phyloP scores from a whole-genome alignment of 2,888 invertebrate species.

The Pristionchus japonicus region DNA sequence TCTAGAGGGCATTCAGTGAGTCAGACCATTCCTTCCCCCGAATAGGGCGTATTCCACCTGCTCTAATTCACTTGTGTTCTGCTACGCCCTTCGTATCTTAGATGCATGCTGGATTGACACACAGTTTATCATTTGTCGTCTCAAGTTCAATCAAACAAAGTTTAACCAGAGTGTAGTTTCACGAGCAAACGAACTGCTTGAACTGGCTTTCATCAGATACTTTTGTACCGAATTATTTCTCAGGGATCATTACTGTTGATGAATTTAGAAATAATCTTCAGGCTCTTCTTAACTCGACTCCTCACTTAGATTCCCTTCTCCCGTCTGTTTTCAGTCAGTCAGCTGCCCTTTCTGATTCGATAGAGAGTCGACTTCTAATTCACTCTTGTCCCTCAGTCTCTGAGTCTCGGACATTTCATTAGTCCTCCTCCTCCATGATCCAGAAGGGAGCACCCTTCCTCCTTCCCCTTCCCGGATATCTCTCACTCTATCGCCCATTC shows the following conservation, averaged over 20 bases:
- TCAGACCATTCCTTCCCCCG: too few relatives aligned
- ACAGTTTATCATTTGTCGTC: background rate
- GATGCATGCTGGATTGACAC: background rate
- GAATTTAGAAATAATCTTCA: too few relatives aligned
- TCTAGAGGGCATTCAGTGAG: too few relatives aligned
- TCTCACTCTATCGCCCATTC: slow-evolving; percentile 32
- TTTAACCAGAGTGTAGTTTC: background rate
- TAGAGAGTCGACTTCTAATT: slow-evolving; percentile 26
- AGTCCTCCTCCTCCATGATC: slow-evolving; percentile 21
- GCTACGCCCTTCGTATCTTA: background rate
- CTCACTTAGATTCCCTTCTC: background rate
- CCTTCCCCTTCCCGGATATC: background rate
- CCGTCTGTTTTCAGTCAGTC: background rate
- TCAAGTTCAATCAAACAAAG: background rate
- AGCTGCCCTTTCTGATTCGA: slow-evolving; percentile 15
- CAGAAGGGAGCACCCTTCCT: background rate
- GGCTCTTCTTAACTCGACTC: background rate
- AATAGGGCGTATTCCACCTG: background rate
- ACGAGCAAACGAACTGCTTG: background rate
- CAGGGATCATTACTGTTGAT: background rate
- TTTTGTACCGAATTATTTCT: background rate
- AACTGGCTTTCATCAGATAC: background rate
- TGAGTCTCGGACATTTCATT: slow-evolving; percentile 43
- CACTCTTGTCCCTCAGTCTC: background rate
- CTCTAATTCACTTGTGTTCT: background rate